Percentiles rank a stretch among this genome's conserved stretches.
Conservation (phyloP, 2,113 vertebrate genomes). For the Ia io region DNA sequence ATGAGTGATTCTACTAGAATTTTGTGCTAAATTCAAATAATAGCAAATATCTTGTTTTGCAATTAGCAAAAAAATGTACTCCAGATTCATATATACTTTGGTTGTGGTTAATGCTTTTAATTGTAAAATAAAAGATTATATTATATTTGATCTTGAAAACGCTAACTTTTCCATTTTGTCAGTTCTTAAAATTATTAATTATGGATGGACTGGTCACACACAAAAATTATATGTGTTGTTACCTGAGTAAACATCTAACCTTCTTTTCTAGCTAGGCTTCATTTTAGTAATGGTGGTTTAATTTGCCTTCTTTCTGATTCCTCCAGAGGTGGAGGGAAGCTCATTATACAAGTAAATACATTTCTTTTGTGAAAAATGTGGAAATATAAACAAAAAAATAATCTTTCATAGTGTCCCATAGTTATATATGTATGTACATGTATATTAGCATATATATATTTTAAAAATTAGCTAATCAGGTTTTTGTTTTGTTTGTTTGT, state of each 20-base stretch:
- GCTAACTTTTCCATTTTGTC: slow-evolving; percentile 29
- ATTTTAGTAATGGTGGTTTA: slow-evolving; percentile 20
- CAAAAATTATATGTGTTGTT: slow-evolving; percentile 13
- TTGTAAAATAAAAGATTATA: background rate
- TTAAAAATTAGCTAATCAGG: slow-evolving; percentile 47
- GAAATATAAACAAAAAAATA: slow-evolving; percentile 29
- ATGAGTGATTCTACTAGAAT: slow-evolving; percentile 22
- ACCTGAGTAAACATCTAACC: background rate
- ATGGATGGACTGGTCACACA: slow-evolving; percentile 1
- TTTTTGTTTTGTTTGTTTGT: background rate
- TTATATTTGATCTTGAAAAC: slow-evolving; percentile 38
- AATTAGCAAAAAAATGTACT: background rate
- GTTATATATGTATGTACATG: background rate
- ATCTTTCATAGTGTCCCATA: background rate
- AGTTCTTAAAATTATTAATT: slow-evolving; percentile 35
- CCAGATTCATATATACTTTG: background rate
- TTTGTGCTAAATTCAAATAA: slow-evolving; percentile 23
- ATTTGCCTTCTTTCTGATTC: slow-evolving; percentile 22
- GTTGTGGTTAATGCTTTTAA: slow-evolving; percentile 24
- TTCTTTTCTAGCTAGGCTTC: slow-evolving; percentile 34
- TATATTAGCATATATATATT: background rate
- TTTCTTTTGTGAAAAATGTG: slow-evolving; percentile 24
- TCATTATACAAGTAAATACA: slow-evolving; percentile 12
- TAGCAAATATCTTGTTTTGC: slow-evolving; percentile 31
- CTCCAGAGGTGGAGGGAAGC: background rate